Evolutionary conservation across 2,888 invertebrate species (phyloP).

Genomic region (Uloborus plumipes): DNA sequence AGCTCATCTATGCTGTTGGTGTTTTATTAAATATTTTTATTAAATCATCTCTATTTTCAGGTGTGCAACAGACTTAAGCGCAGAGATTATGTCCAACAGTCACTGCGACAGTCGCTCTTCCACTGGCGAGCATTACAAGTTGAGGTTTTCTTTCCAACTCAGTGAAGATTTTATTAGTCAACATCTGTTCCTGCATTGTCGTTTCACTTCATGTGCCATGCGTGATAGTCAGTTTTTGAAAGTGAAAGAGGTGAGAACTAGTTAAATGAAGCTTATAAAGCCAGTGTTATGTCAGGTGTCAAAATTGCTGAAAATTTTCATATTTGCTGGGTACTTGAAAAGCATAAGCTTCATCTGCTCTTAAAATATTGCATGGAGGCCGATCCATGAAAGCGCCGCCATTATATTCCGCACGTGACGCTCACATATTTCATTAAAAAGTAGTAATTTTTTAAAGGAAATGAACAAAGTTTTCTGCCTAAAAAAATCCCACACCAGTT

Average conservation of each 20-base stretch:
- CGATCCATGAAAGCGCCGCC: too few relatives aligned
- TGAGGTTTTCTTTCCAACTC: constrained; percentile 69
- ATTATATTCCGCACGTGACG: too few relatives aligned
- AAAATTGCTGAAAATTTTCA: too few relatives aligned
- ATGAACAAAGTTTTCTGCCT: too few relatives aligned
- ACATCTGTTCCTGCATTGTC: constrained; percentile 70
- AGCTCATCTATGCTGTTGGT: too few relatives aligned
- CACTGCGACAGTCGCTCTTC: constrained; percentile 44
- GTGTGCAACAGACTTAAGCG: constrained; percentile 68
- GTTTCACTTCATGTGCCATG: constrained; percentile 70
- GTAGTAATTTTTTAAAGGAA: too few relatives aligned
- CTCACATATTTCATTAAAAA: too few relatives aligned
- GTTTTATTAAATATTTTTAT: too few relatives aligned
- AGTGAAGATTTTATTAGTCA: constrained; percentile 68
- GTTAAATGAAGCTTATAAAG: neutral
- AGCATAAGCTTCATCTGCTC: too few relatives aligned
- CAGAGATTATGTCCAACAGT: constrained; percentile 65
- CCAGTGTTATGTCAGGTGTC: neutral
- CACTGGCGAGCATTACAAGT: constrained; percentile 65
- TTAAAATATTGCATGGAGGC: too few relatives aligned
- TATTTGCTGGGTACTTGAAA: too few relatives aligned
- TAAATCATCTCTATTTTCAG: constrained; percentile 59
- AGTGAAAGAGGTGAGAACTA: constrained; percentile 67
- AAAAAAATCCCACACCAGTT: too few relatives aligned
- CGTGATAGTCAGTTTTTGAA: constrained; percentile 66